These are phyloP conservation scores for Sinocyclocheilus anshuiensis DNA, from an alignment of 2,113 vertebrate species.

Conservation along the genomic window DNA sequence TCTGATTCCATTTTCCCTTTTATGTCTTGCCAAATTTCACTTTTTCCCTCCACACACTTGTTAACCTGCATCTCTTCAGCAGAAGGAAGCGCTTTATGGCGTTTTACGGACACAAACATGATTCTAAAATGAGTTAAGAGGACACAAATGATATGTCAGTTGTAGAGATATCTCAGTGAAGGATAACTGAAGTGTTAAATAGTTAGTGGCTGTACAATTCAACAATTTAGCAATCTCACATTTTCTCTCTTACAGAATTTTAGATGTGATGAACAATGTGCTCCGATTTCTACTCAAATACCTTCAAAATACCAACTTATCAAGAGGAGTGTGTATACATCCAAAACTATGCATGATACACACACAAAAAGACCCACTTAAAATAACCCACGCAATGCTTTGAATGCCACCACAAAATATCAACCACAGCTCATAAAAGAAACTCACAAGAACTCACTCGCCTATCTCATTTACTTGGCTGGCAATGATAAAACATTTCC, in stretches of 20 bases:
- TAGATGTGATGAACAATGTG: background rate
- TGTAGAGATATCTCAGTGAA: background rate
- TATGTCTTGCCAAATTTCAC: conserved; percentile 3
- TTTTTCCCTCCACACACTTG: background rate
- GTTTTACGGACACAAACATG: background rate
- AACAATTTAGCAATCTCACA: background rate
- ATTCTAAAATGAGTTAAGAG: background rate
- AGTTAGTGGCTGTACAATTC: background rate
- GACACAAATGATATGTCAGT: background rate
- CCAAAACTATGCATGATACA: background rate
- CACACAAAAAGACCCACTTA: background rate
- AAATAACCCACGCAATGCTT: background rate
- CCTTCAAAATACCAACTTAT: background rate
- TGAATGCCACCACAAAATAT: background rate
- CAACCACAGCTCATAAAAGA: too few relatives aligned
- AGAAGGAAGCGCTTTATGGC: background rate
- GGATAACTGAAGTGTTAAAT: background rate
- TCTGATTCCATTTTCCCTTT: conserved; percentile 18
- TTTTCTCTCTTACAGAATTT: background rate
- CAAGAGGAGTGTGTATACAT: background rate
- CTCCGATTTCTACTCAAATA: background rate
- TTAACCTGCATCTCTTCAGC: conserved; percentile 3
- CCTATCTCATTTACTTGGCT: too few relatives aligned
- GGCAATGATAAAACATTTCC: too few relatives aligned
- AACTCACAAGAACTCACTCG: too few relatives aligned